phyloP scores from a whole-genome alignment of 2,797 vertebrate genomes.

The Acrocephalus scirpaceus region DNA sequence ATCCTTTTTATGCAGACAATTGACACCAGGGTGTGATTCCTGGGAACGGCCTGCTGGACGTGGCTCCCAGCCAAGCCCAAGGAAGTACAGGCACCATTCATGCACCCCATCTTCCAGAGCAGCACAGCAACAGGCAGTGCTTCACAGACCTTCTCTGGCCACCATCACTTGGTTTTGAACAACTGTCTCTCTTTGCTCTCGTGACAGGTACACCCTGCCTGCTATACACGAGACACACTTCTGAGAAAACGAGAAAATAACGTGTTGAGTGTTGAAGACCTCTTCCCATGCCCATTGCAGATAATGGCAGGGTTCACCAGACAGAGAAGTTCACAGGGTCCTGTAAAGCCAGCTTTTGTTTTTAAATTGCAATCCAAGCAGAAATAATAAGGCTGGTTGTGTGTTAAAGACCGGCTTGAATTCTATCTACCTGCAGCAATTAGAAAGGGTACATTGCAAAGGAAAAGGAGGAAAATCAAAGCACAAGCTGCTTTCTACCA shows the following conservation, averaged over 20 bases:
- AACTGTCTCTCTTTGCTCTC: not conserved
- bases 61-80: not conserved
- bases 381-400: not conserved
- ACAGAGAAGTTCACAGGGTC: not conserved
- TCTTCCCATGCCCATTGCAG: not conserved
- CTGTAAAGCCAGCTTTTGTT: not conserved
- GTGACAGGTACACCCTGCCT: not conserved
- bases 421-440: not conserved
- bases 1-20: constrained; percentile 13
- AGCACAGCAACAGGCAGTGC: not conserved
- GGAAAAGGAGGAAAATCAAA: not conserved
- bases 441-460: not conserved
- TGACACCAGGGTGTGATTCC: constrained; percentile 48
- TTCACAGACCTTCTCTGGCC: not conserved
- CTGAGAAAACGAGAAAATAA: not conserved
- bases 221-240: not conserved
- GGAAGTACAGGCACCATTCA: not conserved
- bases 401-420: not conserved
- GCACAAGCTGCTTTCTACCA: not conserved
- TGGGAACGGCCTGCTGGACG: not conserved
- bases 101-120: not conserved
- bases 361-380: not conserved
- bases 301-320: not conserved
- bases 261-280: not conserved
- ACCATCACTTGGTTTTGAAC: not conserved